phyloP scores from a whole-genome alignment of 2,888 invertebrate species.

The Stenchaetothrips biformis region DNA sequence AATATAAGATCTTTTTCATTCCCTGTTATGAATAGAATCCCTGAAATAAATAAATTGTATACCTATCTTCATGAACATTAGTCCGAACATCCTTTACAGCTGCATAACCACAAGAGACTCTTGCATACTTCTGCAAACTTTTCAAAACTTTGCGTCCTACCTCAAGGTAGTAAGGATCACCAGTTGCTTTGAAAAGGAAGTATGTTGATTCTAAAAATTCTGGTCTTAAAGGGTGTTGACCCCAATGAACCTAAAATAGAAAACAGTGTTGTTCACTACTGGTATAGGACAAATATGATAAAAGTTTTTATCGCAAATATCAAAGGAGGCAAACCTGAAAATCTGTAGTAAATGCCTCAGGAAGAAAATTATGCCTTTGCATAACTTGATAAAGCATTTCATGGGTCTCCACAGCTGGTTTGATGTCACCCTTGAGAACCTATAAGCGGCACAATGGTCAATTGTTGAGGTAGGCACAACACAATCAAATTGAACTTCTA shows the following conservation, averaged over 20 bases:
- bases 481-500: conserved; percentile 9
- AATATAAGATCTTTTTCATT: neutral
- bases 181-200: conserved; percentile 91
- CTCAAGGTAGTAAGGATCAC: conserved; percentile 90
- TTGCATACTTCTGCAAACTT: conserved; percentile 82
- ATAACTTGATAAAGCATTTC: conserved; percentile 98
- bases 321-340: conserved; percentile 60
- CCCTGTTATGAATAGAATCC: neutral
- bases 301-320: neutral
- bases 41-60: neutral
- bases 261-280: conserved; percentile 10
- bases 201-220: conserved; percentile 98
- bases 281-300: neutral
- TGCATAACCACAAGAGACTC: conserved; percentile 95
- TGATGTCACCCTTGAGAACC: conserved; percentile 82
- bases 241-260: conserved; percentile 81
- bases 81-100: conserved; percentile 94
- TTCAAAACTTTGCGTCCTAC: conserved; percentile 85
- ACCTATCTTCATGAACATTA: conserved; percentile 78
- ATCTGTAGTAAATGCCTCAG: conserved; percentile 97
- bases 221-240: conserved; percentile 91
- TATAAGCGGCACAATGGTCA: conserved; percentile 38
- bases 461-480: neutral
- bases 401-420: conserved; percentile 97
- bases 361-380: conserved; percentile 95